A percentile compares a stretch with the other conserved stretches of the same genome.
Conservation (phyloP, 2,797 vertebrate genomes). For the Valencia hispanica region DNA sequence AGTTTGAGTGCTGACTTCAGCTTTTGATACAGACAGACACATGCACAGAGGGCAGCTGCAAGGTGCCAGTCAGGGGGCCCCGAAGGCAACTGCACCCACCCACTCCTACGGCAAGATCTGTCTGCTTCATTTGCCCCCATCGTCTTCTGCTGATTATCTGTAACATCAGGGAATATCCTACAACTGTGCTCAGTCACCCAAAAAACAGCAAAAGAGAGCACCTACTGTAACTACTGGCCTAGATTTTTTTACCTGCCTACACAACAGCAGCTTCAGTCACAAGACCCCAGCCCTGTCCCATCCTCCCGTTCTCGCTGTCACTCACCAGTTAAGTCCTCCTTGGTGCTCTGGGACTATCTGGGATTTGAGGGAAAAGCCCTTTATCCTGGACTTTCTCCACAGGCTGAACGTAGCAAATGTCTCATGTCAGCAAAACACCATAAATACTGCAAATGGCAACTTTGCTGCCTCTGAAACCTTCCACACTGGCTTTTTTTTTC, state of each 20-base stretch:
- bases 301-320: conserved; percentile 59
- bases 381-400: conserved; percentile 78
- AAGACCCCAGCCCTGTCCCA: conserved; percentile 51
- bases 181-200: conserved; percentile 13
- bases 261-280: conserved; percentile 37
- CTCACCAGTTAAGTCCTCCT: conserved; percentile 68
- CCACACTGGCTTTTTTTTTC: conserved; percentile 50
- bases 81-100: conserved; percentile 58
- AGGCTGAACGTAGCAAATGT: conserved; percentile 65
- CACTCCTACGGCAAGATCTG: conserved; percentile 38
- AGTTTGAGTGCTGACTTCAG: conserved; percentile 54
- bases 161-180: conserved; percentile 15
- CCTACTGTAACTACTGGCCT: conserved; percentile 28
- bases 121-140: not conserved
- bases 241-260: conserved; percentile 57
- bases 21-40: conserved; percentile 55
- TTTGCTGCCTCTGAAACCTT: conserved; percentile 44
- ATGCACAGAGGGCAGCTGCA: conserved; percentile 68
- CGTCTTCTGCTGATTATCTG: conserved; percentile 17
- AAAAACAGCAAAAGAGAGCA: conserved; percentile 29
- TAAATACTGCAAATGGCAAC: conserved; percentile 67
- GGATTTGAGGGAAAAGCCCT: conserved; percentile 77
- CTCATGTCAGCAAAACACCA: conserved; percentile 73
- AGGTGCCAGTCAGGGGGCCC: conserved; percentile 48
- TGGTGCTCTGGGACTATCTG: conserved; percentile 72